Evolutionary conservation across 2,888 invertebrate genomes (phyloP).

Genomic region (Holacanthella duospinosa): DNA sequence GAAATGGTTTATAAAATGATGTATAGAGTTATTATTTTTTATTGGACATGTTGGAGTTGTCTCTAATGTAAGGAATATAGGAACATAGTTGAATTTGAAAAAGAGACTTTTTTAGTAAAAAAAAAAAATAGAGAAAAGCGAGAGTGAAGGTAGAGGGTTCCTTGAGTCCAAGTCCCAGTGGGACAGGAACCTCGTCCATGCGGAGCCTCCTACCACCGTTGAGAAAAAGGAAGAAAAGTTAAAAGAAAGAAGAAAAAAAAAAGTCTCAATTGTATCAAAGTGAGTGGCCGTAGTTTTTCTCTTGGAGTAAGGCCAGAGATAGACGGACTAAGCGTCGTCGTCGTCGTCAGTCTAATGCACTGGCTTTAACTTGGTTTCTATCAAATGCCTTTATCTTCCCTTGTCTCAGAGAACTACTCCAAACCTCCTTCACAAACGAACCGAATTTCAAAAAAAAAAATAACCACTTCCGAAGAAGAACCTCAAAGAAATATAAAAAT

Average conservation of each 20-base stretch:
- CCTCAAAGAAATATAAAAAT: neutral
- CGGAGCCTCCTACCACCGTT: neutral
- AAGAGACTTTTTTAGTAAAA: neutral
- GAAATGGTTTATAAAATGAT: neutral
- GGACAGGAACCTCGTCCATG: neutral
- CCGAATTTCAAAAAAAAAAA: neutral
- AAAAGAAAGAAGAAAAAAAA: neutral
- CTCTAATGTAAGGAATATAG: neutral
- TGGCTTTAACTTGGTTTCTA: slow-evolving; percentile 1
- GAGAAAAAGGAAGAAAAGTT: neutral
- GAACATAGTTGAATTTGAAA: neutral
- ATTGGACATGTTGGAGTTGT: neutral
- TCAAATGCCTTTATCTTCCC: neutral
- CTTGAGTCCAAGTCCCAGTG: neutral
- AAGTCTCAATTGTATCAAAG: neutral
- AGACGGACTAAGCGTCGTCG: neutral
- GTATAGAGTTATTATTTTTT: slow-evolving; percentile 5
- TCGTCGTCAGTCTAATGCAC: neutral
- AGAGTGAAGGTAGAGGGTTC: neutral
- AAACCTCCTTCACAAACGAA: too few species aligned
- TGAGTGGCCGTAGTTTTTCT: too few species aligned
- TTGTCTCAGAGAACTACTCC: too few species aligned
- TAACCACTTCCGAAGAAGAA: neutral
- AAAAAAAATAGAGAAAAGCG: neutral
- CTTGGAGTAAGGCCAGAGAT: neutral